phyloP scores from a whole-genome alignment of 2,888 invertebrate genomes.

The Pterostichus niger region DNA sequence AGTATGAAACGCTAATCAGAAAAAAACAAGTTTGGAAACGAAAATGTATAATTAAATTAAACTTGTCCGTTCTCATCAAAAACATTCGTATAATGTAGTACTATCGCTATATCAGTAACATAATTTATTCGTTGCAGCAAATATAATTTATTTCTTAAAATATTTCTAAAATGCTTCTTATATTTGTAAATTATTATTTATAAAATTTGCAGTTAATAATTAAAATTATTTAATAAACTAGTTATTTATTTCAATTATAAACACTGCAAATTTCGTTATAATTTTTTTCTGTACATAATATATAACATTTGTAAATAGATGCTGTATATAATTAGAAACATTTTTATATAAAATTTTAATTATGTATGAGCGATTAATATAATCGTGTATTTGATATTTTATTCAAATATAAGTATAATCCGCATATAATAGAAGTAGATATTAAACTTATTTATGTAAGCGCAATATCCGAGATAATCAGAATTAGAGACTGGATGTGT shows the following conservation, averaged over 20 bases:
- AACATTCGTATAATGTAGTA: no score
- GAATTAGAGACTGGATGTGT: conserved; percentile 4
- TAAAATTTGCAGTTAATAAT: not conserved
- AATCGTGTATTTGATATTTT: not conserved
- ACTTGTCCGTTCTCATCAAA: no score
- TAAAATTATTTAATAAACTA: not conserved
- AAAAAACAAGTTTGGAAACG: no score
- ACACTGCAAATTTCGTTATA: not conserved
- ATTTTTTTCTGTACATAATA: not conserved
- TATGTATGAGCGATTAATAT: not conserved
- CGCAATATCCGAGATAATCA: not conserved
- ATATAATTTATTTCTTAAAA: no score
- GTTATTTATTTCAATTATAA: not conserved
- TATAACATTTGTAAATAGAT: not conserved
- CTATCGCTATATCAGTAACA: no score
- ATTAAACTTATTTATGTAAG: not conserved
- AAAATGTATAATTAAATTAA: no score
- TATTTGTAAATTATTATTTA: not conserved
- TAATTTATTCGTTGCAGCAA: no score
- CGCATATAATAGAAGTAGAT: no score
- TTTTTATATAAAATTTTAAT: not conserved
- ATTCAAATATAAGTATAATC: not conserved
- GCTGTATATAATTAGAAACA: not conserved
- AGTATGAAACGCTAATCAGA: no score
- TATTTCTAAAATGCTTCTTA: no score